Conservation (phyloP, 2,797 vertebrate genomes). For the Morus bassanus region DNA sequence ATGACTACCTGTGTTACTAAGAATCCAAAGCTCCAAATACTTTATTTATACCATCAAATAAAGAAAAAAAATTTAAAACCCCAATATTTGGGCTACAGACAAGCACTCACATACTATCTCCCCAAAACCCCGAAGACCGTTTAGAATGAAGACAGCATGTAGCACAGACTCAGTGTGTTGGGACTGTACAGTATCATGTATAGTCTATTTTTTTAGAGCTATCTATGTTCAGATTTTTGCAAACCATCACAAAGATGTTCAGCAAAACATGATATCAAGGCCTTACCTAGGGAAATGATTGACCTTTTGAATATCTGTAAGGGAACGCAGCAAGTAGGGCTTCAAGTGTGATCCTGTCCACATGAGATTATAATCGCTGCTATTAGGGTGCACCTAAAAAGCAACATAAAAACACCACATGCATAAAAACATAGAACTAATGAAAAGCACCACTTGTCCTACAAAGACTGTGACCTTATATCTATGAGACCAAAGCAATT, state of each 20-base stretch:
- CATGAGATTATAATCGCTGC: constrained; percentile 95
- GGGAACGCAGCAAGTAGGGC: constrained; percentile 87
- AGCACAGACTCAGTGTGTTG: background rate
- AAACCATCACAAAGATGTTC: background rate
- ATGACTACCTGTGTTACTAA: background rate
- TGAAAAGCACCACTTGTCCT: background rate
- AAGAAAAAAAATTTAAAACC: background rate
- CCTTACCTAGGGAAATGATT: constrained; percentile 97
- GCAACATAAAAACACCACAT: background rate
- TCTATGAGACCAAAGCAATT: background rate
- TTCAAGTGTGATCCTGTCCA: constrained; percentile 97
- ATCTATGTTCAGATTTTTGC: background rate
- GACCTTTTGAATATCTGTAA: constrained; percentile 95
- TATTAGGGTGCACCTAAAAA: constrained; percentile 89
- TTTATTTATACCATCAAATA: background rate
- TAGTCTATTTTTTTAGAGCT: background rate
- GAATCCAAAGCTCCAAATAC: background rate
- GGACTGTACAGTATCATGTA: background rate
- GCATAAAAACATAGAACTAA: background rate
- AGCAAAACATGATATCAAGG: background rate
- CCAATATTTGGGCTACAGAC: background rate
- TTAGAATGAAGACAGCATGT: background rate
- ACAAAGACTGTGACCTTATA: background rate
- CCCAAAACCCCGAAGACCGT: background rate
- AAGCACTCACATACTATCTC: background rate